Evolutionary conservation across 2,113 vertebrate genomes (phyloP), one percentile per base, ranked within the genome.

Genomic region (Clinocottus analis): DNA sequence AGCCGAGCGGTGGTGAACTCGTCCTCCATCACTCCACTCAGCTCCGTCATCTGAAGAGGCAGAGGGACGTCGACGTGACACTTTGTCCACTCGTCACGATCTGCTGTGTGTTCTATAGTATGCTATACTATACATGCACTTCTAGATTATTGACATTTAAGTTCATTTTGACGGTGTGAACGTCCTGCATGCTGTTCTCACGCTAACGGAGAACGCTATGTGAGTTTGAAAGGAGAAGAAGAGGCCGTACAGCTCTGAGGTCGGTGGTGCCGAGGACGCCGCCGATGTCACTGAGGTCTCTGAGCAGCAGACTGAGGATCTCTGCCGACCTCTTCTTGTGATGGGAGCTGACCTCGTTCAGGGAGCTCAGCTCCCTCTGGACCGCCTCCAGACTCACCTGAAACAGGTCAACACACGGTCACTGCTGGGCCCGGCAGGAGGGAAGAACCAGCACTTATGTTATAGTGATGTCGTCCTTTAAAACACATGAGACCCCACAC

Each of bases 1-100:
- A 99, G 95, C 25, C 96, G 94, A 23, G 96, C 96, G 77, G 96
- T 95, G 75, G 97, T 98, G 93, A 99, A 99, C 89, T 98, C 97
- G 68, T 99, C 97, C 72, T 99, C 98, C 6, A 98, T 95, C 60
- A 96, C 95, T 0, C 84, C 86, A 0, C 89, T 97, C 41, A 94
- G 93, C 64, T 98, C 97, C 19, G 95, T 95, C 93, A 96, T 82
- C 97, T 98, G 85, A n/a, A 58, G 17, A 81, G 14, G 14, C 17
- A 67, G 31, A 21, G 12, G 25, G 7, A 67, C 1, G 11, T 10
- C n/a, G 33, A 37, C 43, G 43, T 45, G 43, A 33, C 33, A 3
- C 33, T 33, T 33, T 3, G 33, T 33, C 33, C 29, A 31, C 29
- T 31, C 29, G 29, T n/a, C n/a, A n/a, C n/a, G n/a, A n/a, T n/a